phyloP scores from a whole-genome alignment of 2,113 vertebrate genomes.

The Dendropsophus ebraccatus region DNA sequence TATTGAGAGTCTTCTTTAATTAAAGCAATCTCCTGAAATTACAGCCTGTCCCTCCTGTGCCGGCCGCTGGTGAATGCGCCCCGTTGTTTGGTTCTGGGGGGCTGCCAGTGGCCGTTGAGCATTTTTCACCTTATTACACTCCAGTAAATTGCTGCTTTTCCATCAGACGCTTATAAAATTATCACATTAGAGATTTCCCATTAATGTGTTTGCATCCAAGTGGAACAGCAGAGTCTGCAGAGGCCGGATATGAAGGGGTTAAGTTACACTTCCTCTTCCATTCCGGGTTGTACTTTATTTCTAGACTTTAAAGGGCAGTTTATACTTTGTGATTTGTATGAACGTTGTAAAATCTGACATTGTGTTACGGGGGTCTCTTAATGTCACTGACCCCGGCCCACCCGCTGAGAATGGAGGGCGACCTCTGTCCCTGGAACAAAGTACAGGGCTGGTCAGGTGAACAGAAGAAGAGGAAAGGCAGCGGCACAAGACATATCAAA shows the following conservation, averaged over 20 bases:
- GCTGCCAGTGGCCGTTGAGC: not conserved
- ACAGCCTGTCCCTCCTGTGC: slow-evolving; percentile 27
- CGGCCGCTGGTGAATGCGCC: slow-evolving; percentile 22
- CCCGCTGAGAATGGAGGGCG: too few relatives aligned
- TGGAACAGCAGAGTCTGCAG: not conserved
- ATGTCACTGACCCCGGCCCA: too few relatives aligned
- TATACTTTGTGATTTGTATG: too few relatives aligned
- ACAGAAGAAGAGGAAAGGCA: too few relatives aligned
- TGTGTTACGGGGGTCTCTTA: too few relatives aligned
- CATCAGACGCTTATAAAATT: not conserved
- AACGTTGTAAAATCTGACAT: too few relatives aligned
- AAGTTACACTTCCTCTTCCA: not conserved
- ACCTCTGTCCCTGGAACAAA: too few relatives aligned
- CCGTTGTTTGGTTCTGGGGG: slow-evolving; percentile 38
- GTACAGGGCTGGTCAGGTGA: too few relatives aligned
- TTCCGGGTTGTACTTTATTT: too few relatives aligned
- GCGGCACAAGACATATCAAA: too few relatives aligned
- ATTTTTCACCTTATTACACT: slow-evolving; percentile 43
- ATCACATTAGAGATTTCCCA: not conserved
- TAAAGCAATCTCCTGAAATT: slow-evolving; percentile 58
- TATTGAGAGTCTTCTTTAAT: slow-evolving; percentile 50
- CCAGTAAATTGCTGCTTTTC: not conserved
- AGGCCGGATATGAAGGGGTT: not conserved
- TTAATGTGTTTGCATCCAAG: not conserved
- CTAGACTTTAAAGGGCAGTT: too few relatives aligned